Percentiles rank a stretch among this genome's conserved stretches.
phyloP scores from a whole-genome alignment of 2,888 invertebrate species.

The Tortrix viridana region DNA sequence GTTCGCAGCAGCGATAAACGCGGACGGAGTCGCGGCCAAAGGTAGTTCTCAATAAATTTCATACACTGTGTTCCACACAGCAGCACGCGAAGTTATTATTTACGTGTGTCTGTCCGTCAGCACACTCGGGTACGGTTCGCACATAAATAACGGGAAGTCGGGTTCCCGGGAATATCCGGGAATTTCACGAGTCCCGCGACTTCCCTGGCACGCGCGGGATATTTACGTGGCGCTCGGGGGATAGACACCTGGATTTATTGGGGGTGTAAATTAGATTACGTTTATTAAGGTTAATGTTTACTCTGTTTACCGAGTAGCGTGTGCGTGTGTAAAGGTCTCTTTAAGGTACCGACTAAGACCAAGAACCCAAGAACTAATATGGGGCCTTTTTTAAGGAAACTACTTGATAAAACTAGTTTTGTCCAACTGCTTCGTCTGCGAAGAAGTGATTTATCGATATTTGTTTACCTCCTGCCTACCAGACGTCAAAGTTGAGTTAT shows the following conservation, averaged over 20 bases:
- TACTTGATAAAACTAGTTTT: no score
- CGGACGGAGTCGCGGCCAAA: no score
- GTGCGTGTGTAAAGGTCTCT: no score
- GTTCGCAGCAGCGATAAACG: no score
- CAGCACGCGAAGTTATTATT: slow-evolving; percentile 27
- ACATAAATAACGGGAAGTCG: slow-evolving; percentile 55
- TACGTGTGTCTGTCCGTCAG: slow-evolving; percentile 18
- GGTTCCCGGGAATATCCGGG: slow-evolving; percentile 39
- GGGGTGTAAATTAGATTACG: slow-evolving; percentile 31
- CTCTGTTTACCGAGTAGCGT: slow-evolving; percentile 4
- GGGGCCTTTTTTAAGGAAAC: no score
- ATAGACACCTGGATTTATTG: slow-evolving; percentile 39
- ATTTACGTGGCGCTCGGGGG: slow-evolving; percentile 32
- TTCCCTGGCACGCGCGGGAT: slow-evolving; percentile 43
- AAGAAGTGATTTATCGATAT: no score
- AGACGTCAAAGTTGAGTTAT: no score
- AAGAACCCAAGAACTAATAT: no score
- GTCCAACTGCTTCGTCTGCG: no score
- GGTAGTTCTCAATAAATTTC: no score
- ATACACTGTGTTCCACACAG: neutral
- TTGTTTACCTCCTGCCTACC: no score
- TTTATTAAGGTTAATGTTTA: slow-evolving; percentile 16
- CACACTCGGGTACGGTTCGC: slow-evolving; percentile 47
- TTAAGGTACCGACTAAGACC: no score
- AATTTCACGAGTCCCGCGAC: slow-evolving; percentile 41